These are phyloP conservation scores for Ochropleura leucogaster DNA, from an alignment of 2,888 invertebrate genomes.

Conservation along the genomic window DNA sequence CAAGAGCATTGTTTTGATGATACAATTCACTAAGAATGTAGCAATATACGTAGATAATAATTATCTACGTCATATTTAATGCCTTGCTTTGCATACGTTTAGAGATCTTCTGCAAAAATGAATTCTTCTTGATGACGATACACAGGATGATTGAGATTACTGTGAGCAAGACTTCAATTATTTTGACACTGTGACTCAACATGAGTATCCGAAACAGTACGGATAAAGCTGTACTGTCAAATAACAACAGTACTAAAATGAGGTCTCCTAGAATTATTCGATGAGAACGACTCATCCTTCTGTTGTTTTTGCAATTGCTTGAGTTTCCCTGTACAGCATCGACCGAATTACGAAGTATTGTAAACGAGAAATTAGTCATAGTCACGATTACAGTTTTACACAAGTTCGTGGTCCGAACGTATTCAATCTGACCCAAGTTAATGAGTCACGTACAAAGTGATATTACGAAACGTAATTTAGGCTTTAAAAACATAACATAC, in stretches of 20 bases:
- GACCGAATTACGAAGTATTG: slow-evolving; percentile 13
- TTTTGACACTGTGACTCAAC: neutral
- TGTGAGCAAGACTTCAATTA: neutral
- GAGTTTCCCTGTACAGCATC: slow-evolving; percentile 30
- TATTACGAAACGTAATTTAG: slow-evolving; percentile 60
- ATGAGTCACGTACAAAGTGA: slow-evolving; percentile 55
- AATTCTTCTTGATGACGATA: neutral
- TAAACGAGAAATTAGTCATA: slow-evolving; percentile 38
- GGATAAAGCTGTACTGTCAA: neutral
- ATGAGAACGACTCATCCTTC: neutral
- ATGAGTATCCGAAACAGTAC: neutral
- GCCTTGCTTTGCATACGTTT: neutral
- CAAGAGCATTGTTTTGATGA: slow-evolving; percentile 22
- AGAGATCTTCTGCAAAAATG: neutral
- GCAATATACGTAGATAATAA: neutral
- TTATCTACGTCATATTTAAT: neutral
- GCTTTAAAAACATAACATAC: slow-evolving; percentile 26
- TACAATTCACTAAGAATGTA: slow-evolving; percentile 8
- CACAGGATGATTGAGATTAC: neutral
- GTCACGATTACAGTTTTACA: slow-evolving; percentile 29
- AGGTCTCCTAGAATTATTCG: neutral
- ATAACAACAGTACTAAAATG: slow-evolving; percentile 6
- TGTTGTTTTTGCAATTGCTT: slow-evolving; percentile 16
- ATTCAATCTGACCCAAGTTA: slow-evolving; percentile 21
- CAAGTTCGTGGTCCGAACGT: slow-evolving; percentile 14